Evolutionary conservation across 2,113 vertebrate species (phyloP), one percentile per base, ranked within the genome.

Genomic region (Dipodomys ordii): DNA sequence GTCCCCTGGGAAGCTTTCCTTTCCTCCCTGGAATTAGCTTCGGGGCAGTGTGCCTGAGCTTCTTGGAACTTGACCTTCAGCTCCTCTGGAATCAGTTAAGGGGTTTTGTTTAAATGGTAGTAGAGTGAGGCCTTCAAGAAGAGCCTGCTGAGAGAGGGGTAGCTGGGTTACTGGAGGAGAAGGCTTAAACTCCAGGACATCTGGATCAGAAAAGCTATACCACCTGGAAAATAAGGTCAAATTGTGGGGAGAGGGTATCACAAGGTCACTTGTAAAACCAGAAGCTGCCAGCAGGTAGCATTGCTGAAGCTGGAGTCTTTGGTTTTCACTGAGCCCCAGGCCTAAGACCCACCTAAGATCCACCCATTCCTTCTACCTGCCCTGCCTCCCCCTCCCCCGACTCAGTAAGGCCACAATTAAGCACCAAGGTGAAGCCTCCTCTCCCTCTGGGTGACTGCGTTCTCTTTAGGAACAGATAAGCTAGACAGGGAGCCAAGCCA

Each of bases 391-490:
- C 9, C 11, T 32, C n/a, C 67, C 9, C 25, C 9, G 15, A 6
- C 53, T 62, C 81, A 44, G 83, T 97, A 97, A 78, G 81, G 28
- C 30, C 93, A 94, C 97, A 96, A 95, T 96, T 97, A 97, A 92
- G 97, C 85, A 81, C 2, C 32, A 2, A 27, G 86, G 68, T n/a
- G 64, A 30, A 90, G 73, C 97, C 91, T 96, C 87, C 90, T 78
- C 94, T 94, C 83, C 97, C 95, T 53, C 86, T 95, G 87, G 87
- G 90, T 96, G 97, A 98, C 98, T 98, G 98, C 95, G 95, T 97
- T 98, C 98, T 95, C 98, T 98, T 98, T 98, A 98, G 97, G 95
- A 98, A 97, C 96, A 73, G 87, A 92, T 95, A 95, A 94, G 94
- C 96, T 11, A 10, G 96, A 93, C 95, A 93, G 87, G 39, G 39